A percentile compares a stretch with the other conserved stretches of the same genome.
These are phyloP conservation scores for Pheosia tremula DNA, from an alignment of 2,888 invertebrate species.

Conservation along the genomic window DNA sequence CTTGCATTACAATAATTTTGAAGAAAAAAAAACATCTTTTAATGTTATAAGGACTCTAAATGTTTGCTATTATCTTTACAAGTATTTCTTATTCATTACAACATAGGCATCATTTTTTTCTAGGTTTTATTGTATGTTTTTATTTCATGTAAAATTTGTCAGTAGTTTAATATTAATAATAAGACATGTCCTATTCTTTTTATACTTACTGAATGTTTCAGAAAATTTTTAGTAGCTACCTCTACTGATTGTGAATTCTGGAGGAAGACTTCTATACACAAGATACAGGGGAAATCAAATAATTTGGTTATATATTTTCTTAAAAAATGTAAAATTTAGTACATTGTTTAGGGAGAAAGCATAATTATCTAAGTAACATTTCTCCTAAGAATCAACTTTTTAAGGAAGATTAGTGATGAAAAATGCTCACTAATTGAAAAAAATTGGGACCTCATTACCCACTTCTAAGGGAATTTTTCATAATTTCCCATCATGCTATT, in stretches of 20 bases:
- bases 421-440: conserved; percentile 29
- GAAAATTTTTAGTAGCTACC: conserved; percentile 41
- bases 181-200: conserved; percentile 39
- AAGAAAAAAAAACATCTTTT: conserved; percentile 52
- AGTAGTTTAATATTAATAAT: conserved; percentile 43
- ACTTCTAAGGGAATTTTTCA: conserved; percentile 24
- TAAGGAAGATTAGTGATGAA: conserved; percentile 42
- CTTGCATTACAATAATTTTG: conserved; percentile 64
- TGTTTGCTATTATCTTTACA: conserved; percentile 74
- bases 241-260: conserved; percentile 33
- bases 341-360: conserved; percentile 46
- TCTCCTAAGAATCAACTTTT: conserved; percentile 64
- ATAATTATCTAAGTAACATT: conserved; percentile 58
- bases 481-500: conserved; percentile 19
- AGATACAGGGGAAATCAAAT: conserved; percentile 55
- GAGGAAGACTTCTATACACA: conserved; percentile 44
- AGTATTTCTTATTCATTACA: conserved; percentile 55
- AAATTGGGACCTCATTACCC: conserved; percentile 17
- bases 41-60: conserved; percentile 72
- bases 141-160: conserved; percentile 49
- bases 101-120: conserved; percentile 55
- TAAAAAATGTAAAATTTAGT: conserved; percentile 38
- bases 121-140: conserved; percentile 49
- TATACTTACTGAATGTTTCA: conserved; percentile 29
- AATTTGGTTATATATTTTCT: conserved; percentile 43